phyloP scores from a whole-genome alignment of 1,140 invertebrate species.

The Listronotus oregonensis region DNA sequence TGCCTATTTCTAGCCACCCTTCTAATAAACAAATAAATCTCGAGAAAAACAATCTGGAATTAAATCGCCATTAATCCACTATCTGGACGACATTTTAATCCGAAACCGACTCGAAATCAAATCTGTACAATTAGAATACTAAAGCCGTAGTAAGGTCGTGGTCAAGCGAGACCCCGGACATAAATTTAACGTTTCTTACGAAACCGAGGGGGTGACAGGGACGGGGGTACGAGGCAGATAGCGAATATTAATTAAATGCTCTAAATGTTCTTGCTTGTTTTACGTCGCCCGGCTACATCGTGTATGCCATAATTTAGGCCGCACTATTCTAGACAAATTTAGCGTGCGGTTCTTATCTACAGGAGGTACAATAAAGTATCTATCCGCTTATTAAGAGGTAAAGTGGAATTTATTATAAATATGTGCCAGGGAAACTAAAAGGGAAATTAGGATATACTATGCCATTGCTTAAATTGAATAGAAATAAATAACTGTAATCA shows the following conservation, averaged over 20 bases:
- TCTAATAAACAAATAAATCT: slow-evolving; percentile 34
- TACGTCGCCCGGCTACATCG: slow-evolving; percentile 19
- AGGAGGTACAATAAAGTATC: slow-evolving; percentile 1
- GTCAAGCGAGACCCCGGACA: slow-evolving; percentile 27
- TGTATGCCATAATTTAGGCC: slow-evolving; percentile 32
- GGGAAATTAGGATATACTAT: too few relatives aligned
- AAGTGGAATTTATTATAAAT: too few relatives aligned
- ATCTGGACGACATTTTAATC: slow-evolving; percentile 28
- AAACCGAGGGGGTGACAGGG: neutral
- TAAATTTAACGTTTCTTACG: slow-evolving; percentile 32
- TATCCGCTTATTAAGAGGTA: too few relatives aligned
- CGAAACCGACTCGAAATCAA: slow-evolving; percentile 23
- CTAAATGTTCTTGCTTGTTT: slow-evolving; percentile 22
- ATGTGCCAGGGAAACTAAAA: too few relatives aligned
- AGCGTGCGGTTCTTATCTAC: slow-evolving; percentile 5
- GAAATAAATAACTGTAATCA: too few relatives aligned
- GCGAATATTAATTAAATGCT: slow-evolving; percentile 34
- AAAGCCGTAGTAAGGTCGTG: slow-evolving; percentile 21
- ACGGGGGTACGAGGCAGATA: slow-evolving; percentile 13
- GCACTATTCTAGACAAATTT: slow-evolving; percentile 31
- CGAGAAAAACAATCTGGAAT: slow-evolving; percentile 33
- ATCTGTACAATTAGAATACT: slow-evolving; percentile 36
- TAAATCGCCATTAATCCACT: slow-evolving; percentile 36
- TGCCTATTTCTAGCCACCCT: neutral
- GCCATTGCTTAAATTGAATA: too few relatives aligned